These are phyloP conservation scores for Styela clava DNA, from an alignment of 23 tunicate species.

Conservation along the genomic window DNA sequence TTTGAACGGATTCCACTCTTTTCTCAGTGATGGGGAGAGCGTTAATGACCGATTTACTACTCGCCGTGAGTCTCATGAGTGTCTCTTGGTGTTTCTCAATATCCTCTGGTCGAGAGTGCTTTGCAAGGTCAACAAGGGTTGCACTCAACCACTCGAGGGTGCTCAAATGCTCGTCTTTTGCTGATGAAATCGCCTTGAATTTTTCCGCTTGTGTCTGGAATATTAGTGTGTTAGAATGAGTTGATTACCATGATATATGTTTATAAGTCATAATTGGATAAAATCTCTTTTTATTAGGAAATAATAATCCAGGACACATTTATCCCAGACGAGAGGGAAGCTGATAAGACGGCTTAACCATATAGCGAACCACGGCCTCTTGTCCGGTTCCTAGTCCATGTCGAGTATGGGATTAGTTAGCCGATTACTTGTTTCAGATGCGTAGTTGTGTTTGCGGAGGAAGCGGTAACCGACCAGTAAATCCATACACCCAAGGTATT, in stretches of 20 bases:
- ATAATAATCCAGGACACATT: too few species aligned
- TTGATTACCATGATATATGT: neutral
- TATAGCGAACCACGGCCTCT: too few species aligned
- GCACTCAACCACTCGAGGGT: slow-evolving; percentile 63
- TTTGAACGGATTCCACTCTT: slow-evolving; percentile 49
- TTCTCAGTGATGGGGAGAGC: slow-evolving; percentile 53
- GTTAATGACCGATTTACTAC: slow-evolving; percentile 63
- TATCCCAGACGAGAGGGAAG: too few species aligned
- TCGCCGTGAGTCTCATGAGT: slow-evolving; percentile 36
- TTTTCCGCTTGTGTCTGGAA: slow-evolving; percentile 31
- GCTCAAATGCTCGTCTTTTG: slow-evolving; percentile 48
- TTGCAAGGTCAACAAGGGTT: slow-evolving; percentile 28
- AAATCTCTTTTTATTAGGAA: too few species aligned
- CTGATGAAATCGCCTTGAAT: slow-evolving; percentile 30
- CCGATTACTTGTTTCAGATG: too few species aligned
- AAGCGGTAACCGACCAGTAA: too few species aligned
- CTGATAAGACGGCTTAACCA: too few species aligned
- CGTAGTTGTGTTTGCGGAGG: too few species aligned
- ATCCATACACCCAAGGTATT: too few species aligned
- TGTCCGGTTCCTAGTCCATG: too few species aligned
- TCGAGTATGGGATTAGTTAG: too few species aligned
- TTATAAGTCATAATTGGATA: neutral
- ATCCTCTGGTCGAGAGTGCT: slow-evolving; percentile 42
- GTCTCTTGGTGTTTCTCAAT: slow-evolving; percentile 32
- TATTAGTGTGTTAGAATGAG: neutral